A percentile compares a stretch with the other conserved stretches of the same genome.
These are phyloP conservation scores for Muscicapa adusta DNA, from an alignment of 2,113 vertebrate genomes.

Conservation along the genomic window DNA sequence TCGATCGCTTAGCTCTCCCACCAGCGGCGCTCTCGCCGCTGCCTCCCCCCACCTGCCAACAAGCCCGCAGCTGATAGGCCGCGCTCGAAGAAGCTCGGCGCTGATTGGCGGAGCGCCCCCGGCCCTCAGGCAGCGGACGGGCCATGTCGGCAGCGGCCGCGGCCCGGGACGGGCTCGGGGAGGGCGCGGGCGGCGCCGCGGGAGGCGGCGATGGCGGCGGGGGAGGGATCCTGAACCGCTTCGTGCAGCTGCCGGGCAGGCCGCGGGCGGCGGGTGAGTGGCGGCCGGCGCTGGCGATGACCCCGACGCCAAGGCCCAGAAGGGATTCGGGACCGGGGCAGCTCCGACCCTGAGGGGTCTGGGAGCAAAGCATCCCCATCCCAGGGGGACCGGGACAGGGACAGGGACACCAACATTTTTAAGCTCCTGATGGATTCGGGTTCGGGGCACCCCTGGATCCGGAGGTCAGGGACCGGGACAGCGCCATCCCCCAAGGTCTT, in stretches of 20 bases:
- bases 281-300: neutral
- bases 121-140: neutral
- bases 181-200: conserved; percentile 15
- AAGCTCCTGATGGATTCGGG: neutral
- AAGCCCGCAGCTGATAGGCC: conserved; percentile 69
- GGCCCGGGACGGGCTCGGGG: conserved; percentile 59
- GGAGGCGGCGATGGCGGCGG: neutral
- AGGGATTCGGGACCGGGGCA: neutral
- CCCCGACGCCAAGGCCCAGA: neutral
- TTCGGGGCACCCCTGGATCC: neutral
- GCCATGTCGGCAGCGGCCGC: conserved; percentile 73
- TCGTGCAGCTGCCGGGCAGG: conserved; percentile 67
- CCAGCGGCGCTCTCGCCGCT: rapidly evolving
- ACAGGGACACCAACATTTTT: rapidly evolving
- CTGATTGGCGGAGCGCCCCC: neutral
- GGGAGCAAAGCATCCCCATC: neutral
- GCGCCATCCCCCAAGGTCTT: rapidly evolving
- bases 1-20: neutral
- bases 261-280: conserved; percentile 85
- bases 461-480: too few relatives aligned
- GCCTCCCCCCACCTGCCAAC: neutral
- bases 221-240: neutral
- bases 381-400: rapidly evolving
- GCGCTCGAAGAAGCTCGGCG: neutral
- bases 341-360: neutral